These are phyloP conservation scores for Calypte anna DNA, from an alignment of 2,113 vertebrate species.

Conservation along the genomic window DNA sequence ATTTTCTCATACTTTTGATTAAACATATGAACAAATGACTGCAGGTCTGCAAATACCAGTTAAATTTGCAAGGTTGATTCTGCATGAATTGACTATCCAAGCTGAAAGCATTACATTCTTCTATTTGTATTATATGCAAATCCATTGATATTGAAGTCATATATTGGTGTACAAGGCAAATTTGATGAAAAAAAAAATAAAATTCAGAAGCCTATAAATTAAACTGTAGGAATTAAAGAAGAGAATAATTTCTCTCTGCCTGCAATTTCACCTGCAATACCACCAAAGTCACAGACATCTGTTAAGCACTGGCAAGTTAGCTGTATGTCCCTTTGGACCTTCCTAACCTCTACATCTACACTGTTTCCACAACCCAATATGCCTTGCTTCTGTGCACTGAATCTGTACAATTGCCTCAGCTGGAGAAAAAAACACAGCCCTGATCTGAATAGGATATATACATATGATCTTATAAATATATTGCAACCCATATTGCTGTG, in stretches of 20 bases:
- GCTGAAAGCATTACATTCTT: conserved; percentile 30
- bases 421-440: neutral
- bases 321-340: neutral
- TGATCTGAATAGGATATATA: neutral
- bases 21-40: conserved; percentile 17
- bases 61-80: conserved; percentile 33
- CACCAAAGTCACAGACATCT: neutral
- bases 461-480: neutral
- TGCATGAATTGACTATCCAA: conserved; percentile 25
- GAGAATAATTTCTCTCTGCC: neutral
- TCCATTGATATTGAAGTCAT: conserved; percentile 22
- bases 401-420: neutral
- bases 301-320: neutral
- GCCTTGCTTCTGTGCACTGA: neutral
- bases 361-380: neutral
- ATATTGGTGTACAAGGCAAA: neutral
- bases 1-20: conserved; percentile 14
- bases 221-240: neutral
- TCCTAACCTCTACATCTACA: neutral
- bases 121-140: conserved; percentile 14
- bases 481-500: neutral
- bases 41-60: conserved; percentile 9
- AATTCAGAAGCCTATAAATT: neutral
- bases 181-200: conserved; percentile 21
- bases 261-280: neutral